Conservation (phyloP, 2,797 vertebrate genomes). For the Otus scops region DNA sequence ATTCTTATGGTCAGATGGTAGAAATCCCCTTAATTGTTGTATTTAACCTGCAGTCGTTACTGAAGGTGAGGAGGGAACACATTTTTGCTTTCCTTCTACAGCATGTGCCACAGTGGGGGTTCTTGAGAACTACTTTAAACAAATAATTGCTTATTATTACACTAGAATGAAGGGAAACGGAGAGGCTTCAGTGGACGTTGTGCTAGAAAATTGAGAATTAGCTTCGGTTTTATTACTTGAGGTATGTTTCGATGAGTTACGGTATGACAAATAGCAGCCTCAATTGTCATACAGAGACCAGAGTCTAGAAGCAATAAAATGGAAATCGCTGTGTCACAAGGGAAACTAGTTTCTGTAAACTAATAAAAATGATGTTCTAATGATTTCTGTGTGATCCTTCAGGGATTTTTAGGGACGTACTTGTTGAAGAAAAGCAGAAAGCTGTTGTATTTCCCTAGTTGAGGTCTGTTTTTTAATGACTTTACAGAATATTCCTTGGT, state of each 20-base stretch:
- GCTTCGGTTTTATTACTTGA: background rate
- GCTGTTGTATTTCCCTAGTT: background rate
- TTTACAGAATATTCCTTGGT: background rate
- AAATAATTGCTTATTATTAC: background rate
- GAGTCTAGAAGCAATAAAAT: background rate
- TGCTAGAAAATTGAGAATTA: constrained; percentile 8
- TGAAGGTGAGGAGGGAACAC: background rate
- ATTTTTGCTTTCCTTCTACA: background rate
- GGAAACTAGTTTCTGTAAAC: background rate
- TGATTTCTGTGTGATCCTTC: background rate
- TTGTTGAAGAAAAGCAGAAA: constrained; percentile 11
- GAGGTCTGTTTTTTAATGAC: background rate
- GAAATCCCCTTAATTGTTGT: background rate
- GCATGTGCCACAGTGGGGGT: background rate
- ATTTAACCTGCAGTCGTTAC: background rate
- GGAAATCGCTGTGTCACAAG: background rate
- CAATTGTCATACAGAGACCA: background rate
- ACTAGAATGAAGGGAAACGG: background rate
- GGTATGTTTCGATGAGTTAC: background rate
- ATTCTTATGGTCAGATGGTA: background rate
- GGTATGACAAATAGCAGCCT: background rate
- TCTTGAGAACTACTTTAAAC: background rate
- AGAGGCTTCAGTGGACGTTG: background rate
- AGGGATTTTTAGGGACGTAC: background rate
- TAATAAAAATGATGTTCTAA: constrained; percentile 1